These are phyloP conservation scores for Phylloscopus trochilus DNA, from an alignment of 2,113 vertebrate species.

Conservation along the genomic window DNA sequence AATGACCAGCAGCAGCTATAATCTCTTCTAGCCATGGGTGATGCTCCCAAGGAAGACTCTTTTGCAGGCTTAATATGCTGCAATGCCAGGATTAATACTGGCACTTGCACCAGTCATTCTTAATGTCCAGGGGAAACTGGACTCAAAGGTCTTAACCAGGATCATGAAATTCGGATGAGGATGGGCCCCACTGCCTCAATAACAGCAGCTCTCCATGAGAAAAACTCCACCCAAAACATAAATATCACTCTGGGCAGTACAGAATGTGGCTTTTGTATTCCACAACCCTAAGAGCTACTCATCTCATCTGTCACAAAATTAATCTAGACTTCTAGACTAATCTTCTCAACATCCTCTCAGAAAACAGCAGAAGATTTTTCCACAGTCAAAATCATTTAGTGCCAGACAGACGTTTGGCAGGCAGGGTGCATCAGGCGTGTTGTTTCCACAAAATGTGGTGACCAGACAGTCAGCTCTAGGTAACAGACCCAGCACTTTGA, in stretches of 20 bases:
- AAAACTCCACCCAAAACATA: background rate
- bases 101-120: background rate
- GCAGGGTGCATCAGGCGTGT: background rate
- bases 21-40: background rate
- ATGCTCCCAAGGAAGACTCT: background rate
- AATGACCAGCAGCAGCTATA: background rate
- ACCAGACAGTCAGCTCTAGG: background rate
- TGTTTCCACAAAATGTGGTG: background rate
- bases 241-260: background rate
- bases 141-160: background rate
- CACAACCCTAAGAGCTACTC: background rate
- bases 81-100: background rate
- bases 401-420: background rate
- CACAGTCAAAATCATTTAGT: background rate
- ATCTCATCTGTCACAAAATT: background rate
- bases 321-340: background rate
- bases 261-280: background rate
- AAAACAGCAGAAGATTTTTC: background rate
- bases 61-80: background rate
- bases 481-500: background rate
- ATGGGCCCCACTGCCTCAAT: background rate
- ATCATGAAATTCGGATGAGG: background rate
- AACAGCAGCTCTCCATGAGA: background rate
- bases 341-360: background rate
- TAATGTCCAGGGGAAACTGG: background rate